These are phyloP conservation scores for Paramormyrops kingsleyae DNA, from an alignment of 2,113 vertebrate species.

Conservation along the genomic window DNA sequence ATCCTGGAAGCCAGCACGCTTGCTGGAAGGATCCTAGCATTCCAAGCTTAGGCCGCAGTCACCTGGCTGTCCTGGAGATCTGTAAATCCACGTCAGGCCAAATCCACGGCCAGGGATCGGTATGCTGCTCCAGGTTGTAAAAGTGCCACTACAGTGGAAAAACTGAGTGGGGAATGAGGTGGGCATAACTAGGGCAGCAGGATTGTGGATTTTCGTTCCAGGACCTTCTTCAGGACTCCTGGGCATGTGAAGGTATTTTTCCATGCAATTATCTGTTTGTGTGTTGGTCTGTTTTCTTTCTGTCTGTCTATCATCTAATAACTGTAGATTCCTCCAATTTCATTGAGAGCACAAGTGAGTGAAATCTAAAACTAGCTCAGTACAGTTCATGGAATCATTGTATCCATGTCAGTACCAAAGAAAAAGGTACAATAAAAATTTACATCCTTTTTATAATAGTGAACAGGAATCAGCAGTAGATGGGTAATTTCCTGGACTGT, in stretches of 20 bases:
- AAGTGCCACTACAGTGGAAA: neutral
- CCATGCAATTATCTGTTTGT: neutral
- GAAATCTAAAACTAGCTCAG: neutral
- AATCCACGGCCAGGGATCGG: neutral
- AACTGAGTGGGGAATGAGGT: neutral
- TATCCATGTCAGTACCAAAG: neutral
- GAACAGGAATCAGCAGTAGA: neutral
- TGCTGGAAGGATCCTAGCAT: neutral
- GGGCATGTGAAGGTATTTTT: neutral
- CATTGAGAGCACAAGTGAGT: neutral
- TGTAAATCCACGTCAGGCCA: neutral
- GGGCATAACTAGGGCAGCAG: neutral
- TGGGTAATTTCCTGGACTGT: neutral
- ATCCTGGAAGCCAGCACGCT: neutral
- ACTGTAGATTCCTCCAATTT: neutral
- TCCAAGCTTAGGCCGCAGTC: neutral
- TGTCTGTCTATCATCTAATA: neutral
- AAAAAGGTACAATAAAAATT: neutral
- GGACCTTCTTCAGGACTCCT: neutral
- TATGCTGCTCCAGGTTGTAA: neutral
- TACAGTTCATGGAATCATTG: neutral
- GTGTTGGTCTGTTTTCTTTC: neutral
- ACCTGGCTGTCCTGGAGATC: neutral
- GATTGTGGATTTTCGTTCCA: neutral
- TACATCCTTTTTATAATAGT: neutral